Base-by-base conservation (phyloP, 2,113 vertebrate species). In the Halcyon senegalensis region DNA sequence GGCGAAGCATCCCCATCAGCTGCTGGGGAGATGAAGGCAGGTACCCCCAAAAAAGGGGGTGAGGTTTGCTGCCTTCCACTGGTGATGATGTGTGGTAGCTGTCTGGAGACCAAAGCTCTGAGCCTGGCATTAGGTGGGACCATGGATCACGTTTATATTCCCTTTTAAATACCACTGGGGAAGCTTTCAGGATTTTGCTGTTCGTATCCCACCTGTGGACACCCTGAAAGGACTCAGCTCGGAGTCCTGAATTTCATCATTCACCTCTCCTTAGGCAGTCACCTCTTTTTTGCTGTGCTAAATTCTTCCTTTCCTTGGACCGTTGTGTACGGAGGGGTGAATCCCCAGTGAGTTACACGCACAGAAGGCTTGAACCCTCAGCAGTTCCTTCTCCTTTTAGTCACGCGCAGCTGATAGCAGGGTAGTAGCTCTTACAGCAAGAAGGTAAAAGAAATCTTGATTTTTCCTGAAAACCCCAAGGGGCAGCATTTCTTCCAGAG, bases 401-500 rank as follows among this genome's bases (percentile, higher is more conserved):
- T 35, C 48, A n/a, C 27, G 58, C 5, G 5, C 80, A 84, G 78
- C 87, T 24, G 64, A 39, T 35, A 59, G 60, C 76, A 67, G 83
- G 77, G 63, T 70, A 51, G 51, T 6, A 56, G 64, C 69, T 70
- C 51, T 72, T 39, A 6, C 67, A 90, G 46, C 67, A 63, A 55
- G 51, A 78, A 31, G 41, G 67, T 11, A 18, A 48, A 51, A 80
- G 90, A 50, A 28, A 10, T 13, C 28, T 51, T 60, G 33, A 33
- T 51, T 78, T 66, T 66, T 94, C 78, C 59, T 85, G 66, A 30
- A 81, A 90, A 39, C 39, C 43, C 91, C 48, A 68, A 53, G 77
- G 43, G 87, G 51, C 51, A 68, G 51, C 27, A 8, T 93, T 93
- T 92, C 58, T 70, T 93, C 46, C 73, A 53, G 30, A 74, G 89